These are phyloP conservation scores for Bembecia ichneumoniformis DNA, from an alignment of 2,888 invertebrate species.

Conservation along the genomic window DNA sequence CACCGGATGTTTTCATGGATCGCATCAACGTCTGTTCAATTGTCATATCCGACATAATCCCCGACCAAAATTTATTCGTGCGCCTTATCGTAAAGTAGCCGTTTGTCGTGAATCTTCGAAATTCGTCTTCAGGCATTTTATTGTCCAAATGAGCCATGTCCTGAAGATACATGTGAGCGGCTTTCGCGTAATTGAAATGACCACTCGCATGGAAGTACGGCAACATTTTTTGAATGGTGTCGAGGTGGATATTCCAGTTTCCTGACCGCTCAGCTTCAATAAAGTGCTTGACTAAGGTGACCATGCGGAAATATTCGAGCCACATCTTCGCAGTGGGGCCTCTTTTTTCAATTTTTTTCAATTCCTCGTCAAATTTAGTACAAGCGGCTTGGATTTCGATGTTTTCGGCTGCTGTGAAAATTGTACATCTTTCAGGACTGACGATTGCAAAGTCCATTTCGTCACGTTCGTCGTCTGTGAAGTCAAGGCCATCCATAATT, in stretches of 20 bases:
- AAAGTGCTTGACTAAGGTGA: conserved; percentile 21
- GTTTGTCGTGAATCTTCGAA: conserved; percentile 8
- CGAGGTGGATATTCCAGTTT: conserved; percentile 4
- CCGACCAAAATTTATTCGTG: conserved; percentile 12
- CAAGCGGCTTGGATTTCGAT: not conserved
- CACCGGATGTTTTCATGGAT: conserved; percentile 15
- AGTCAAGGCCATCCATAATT: not conserved
- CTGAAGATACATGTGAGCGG: conserved; percentile 12
- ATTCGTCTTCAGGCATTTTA: conserved; percentile 10
- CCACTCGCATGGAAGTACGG: conserved; percentile 31
- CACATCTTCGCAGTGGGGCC: conserved; percentile 5
- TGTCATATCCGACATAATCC: conserved; percentile 19
- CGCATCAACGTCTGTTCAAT: conserved; percentile 29
- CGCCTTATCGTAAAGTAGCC: conserved; percentile 23
- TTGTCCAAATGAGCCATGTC: conserved; percentile 13
- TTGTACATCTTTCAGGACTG: not conserved
- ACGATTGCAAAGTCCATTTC: not conserved
- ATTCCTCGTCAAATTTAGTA: conserved; percentile 1
- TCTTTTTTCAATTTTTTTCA: conserved; percentile 1
- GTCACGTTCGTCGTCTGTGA: not conserved
- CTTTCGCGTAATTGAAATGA: conserved; percentile 26
- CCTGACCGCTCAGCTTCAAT: conserved; percentile 21
- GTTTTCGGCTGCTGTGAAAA: not conserved
- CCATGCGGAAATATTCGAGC: conserved; percentile 19
- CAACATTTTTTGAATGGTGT: conserved; percentile 23